Percentiles rank a stretch among this genome's conserved stretches.
These are phyloP conservation scores for Trichomalopsis sarcophagae DNA, from an alignment of 1,140 invertebrate genomes.

Conservation along the genomic window DNA sequence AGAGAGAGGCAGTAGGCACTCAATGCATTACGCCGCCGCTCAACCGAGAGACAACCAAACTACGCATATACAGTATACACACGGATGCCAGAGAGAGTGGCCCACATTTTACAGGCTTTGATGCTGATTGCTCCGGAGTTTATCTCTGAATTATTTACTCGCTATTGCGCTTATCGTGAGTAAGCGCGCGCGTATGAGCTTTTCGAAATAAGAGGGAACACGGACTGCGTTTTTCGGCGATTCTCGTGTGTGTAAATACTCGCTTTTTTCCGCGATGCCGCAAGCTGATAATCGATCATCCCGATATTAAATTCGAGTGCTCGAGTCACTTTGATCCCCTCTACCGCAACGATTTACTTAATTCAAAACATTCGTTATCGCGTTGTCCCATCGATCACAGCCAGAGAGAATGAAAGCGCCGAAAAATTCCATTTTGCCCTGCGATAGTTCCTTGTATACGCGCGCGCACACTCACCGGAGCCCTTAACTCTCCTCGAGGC, in stretches of 20 bases:
- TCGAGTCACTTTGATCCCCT: neutral
- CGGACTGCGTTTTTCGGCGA: neutral
- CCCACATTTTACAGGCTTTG: slow-evolving; percentile 24
- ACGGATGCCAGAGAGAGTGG: neutral
- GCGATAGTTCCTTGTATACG: neutral
- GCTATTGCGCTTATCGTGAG: slow-evolving; percentile 40
- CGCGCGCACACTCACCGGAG: neutral
- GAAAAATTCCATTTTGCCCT: neutral
- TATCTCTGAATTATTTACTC: slow-evolving; percentile 53
- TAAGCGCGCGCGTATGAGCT: neutral
- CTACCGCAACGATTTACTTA: neutral
- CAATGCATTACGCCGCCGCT: neutral
- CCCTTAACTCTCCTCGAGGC: slow-evolving; percentile 39
- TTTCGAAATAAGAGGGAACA: neutral
- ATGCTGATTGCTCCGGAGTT: slow-evolving; percentile 11
- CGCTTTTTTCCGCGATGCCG: neutral
- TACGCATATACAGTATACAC: neutral
- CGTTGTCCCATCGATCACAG: neutral
- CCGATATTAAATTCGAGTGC: neutral
- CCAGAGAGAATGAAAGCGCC: neutral
- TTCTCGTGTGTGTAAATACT: neutral
- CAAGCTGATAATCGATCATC: too few relatives aligned
- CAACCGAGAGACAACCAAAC: neutral
- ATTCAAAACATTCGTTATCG: neutral
- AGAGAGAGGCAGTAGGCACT: neutral